Conservation (phyloP, 2,797 vertebrate genomes). For the Tinamus major region DNA sequence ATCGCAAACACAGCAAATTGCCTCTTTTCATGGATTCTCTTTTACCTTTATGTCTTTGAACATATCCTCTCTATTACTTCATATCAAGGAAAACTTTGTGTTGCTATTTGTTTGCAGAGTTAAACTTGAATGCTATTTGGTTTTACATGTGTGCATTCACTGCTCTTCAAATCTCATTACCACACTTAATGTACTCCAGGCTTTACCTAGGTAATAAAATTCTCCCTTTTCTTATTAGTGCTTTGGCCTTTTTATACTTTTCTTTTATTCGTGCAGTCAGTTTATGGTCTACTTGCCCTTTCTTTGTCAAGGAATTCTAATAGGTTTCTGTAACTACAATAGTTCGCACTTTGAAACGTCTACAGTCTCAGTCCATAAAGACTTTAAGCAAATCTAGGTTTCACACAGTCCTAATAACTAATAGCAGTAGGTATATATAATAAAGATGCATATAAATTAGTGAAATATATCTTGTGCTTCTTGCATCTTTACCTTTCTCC, state of each 20-base stretch:
- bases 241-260: conserved; percentile 40
- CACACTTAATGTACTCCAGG: conserved; percentile 30
- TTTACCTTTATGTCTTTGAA: conserved; percentile 5
- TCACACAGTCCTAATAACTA: background rate
- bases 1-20: background rate
- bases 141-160: background rate
- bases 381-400: background rate
- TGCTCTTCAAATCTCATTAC: background rate
- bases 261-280: conserved; percentile 44
- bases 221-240: conserved; percentile 34
- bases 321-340: conserved; percentile 28
- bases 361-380: conserved; percentile 26
- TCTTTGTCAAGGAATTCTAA: conserved; percentile 45
- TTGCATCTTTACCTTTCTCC: background rate
- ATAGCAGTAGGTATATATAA: background rate
- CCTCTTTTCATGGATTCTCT: background rate
- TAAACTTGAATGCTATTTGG: background rate
- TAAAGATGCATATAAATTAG: background rate
- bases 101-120: background rate
- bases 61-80: background rate
- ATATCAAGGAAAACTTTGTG: background rate
- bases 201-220: conserved; percentile 43
- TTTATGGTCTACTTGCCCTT: conserved; percentile 59
- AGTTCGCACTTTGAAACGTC: conserved; percentile 1
- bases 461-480: background rate